Base-by-base conservation (phyloP, 2,113 vertebrate genomes). In the Siphamia tubifer region DNA sequence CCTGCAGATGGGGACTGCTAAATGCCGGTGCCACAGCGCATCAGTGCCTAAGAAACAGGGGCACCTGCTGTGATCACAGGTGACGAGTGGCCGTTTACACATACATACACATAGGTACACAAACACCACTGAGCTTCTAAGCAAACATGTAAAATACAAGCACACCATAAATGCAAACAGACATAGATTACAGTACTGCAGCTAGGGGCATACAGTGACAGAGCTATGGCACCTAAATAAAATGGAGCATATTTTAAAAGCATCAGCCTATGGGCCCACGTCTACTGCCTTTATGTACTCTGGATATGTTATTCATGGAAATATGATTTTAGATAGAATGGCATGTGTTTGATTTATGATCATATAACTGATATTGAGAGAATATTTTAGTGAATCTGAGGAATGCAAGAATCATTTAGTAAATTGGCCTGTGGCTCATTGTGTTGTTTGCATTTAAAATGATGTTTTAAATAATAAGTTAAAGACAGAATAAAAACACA, bases 1-100 rank as follows among this genome's bases (percentile, higher is more conserved):
- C 86, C 87, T 75, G 84, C 75, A 89, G 91, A 83, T 82, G 87
- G 79, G 68, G 56, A 70, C 73, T 45, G 68, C 85, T 91, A 91
- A 92, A 90, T 82, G 80, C 84, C 32, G 73, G 74, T 91, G 91
- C 87, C 91, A 88, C 81, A 82, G 75, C 15, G 54, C 77, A 91
- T 90, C 86, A 90, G 77, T 10, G 72, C 63, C 61, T 38, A 53
- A 60, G 72, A 71, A 73, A 84, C 66, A 32, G 49, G 80, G 75
- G 56, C 81, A 91, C 88, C 89, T 91, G 89, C 81, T 77, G 78
- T 58, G 62, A 74, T 77, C 72, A 77, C 87, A 88, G 83, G 87
- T 84, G 81, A 84, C 62, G 49, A 90, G 64, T 65, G 74, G 65
- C 71, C 84, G 65, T 66, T 79, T 75, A 47, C 66, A 74, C 69